Evolutionary conservation across 2,797 vertebrate genomes (phyloP).

Genomic region (Scleropages formosus): DNA sequence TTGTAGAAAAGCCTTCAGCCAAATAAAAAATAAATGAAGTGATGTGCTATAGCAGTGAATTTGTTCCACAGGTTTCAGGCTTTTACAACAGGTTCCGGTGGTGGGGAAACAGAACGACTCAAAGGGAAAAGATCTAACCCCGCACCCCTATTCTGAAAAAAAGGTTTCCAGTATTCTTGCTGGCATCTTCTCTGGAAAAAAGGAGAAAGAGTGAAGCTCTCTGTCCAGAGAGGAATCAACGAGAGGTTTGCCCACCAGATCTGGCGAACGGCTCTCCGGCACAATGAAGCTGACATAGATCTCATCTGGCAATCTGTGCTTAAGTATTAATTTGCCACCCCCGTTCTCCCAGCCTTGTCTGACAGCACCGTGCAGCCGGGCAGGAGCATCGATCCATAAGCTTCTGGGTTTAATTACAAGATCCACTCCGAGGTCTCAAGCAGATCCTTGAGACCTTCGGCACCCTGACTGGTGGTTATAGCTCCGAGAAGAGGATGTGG

Average conservation of each 20-base stretch:
- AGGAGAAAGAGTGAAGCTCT: not conserved
- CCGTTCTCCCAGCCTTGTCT: not conserved
- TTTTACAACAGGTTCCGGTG: too few relatives aligned
- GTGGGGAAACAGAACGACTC: too few relatives aligned
- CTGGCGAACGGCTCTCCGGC: not conserved
- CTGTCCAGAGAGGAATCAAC: not conserved
- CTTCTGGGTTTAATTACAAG: not conserved
- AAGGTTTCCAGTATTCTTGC: not conserved
- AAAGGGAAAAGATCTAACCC: too few relatives aligned
- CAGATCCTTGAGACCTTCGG: not conserved
- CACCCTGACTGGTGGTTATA: not conserved
- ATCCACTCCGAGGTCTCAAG: not conserved
- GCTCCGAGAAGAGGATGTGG: not conserved
- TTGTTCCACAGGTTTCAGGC: too few relatives aligned
- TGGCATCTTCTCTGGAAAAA: not conserved
- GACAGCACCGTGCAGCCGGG: not conserved
- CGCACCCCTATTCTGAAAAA: too few relatives aligned
- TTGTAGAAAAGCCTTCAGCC: too few relatives aligned
- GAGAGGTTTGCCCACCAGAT: not conserved
- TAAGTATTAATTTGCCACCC: constrained; percentile 6
- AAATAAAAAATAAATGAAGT: too few relatives aligned
- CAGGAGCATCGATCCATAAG: not conserved
- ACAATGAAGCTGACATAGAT: not conserved
- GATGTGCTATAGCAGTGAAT: too few relatives aligned
- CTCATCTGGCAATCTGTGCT: not conserved